Conservation (phyloP, 53 echinoderm and acorn worm species). For the Crossaster papposus region DNA sequence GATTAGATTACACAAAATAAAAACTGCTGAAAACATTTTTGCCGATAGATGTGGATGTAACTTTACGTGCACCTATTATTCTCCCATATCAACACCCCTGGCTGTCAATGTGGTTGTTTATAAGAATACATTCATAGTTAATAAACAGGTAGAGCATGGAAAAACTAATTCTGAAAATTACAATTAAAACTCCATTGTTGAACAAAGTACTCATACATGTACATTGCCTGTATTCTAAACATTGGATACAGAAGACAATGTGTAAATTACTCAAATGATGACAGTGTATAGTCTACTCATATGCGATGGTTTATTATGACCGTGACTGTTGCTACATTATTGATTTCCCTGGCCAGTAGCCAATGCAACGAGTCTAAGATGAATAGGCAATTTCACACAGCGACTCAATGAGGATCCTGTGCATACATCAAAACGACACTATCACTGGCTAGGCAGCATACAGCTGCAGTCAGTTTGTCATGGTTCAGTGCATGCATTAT, state of each 20-base stretch:
- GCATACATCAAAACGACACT: background rate
- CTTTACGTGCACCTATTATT: too few relatives aligned
- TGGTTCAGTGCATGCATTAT: constrained; percentile 10
- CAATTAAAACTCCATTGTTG: background rate
- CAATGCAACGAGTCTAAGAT: background rate
- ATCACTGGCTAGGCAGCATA: background rate
- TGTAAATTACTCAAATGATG: background rate
- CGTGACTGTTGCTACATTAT: background rate
- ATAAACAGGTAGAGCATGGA: background rate
- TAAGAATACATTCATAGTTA: too few relatives aligned
- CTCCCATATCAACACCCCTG: background rate
- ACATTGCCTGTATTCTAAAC: background rate
- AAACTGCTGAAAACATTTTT: too few relatives aligned
- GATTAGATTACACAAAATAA: too few relatives aligned
- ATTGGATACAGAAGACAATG: background rate
- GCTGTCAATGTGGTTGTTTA: too few relatives aligned
- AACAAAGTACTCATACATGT: background rate
- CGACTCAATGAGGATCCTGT: background rate
- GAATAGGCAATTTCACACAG: background rate
- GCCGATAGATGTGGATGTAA: too few relatives aligned
- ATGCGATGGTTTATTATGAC: background rate
- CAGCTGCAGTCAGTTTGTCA: constrained; percentile 7
- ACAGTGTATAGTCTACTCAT: background rate
- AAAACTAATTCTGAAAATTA: background rate
- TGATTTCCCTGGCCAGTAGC: background rate